Evolutionary conservation across 2,888 invertebrate genomes (phyloP), one percentile per base, ranked within the genome.

Genomic region (Elysia crispata): DNA sequence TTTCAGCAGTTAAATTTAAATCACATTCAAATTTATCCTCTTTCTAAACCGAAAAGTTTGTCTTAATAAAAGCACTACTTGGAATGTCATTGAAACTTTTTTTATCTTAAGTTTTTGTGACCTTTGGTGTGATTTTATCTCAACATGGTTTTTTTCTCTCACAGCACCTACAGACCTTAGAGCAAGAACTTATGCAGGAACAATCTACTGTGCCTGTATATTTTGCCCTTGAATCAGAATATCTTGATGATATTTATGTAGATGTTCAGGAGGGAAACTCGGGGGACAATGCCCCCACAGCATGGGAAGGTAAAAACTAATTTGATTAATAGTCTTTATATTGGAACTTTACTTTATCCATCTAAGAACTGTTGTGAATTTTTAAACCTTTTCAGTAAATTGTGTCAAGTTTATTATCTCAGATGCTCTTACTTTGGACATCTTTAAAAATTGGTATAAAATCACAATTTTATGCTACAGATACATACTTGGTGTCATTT

Each of bases 171-270:
- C 85, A 90, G 79, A 86, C 87, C 69, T 81, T 98, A 75, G 98
- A 98, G 92, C 95, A 95, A 92, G 95, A 95, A 1, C 95, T 97
- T 94, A 93, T 96, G 85, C 94, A 95, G 50, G 95, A 96, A 86
- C 96, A 97, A 88, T 94, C 95, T 18, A 93, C 94, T 31, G 81
- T 86, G 23, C 98, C 98, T 0, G 96, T 98, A 1, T 98, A 97
- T 92, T 97, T 98, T 89, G 94, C 96, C 0, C 93, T 94, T 41
- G 96, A 96, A 94, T 95, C 95, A 67, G 93, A 94, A 0, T 95
- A 96, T 79, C 93, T 97, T 54, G 94, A 95, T 82, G 94, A 94
- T 57, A 96, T 98, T 79, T 94, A 97, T 81, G 92, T 94, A 30
- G 97, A 97, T 89, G 93, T 98, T 25, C 94, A 95, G 57, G 93